Conservation (phyloP, 1,140 invertebrate species). For the Ceratitis capitata region DNA sequence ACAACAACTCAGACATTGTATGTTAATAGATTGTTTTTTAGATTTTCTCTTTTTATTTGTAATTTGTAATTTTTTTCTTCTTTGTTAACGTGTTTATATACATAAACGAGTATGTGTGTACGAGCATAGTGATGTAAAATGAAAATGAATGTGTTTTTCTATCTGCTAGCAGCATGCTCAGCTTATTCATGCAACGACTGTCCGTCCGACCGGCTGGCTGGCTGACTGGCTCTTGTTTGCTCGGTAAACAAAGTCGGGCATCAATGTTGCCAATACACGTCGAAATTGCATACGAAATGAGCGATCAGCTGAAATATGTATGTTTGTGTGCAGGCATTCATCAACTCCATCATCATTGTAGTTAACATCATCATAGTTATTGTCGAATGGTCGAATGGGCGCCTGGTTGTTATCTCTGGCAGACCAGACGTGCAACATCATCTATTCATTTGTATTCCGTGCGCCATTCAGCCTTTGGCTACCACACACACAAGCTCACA, state of each 20-base stretch:
- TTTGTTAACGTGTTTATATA: background rate
- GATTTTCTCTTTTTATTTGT: background rate
- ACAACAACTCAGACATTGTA: background rate
- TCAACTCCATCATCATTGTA: constrained; percentile 5
- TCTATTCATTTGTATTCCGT: background rate
- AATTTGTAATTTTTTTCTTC: background rate
- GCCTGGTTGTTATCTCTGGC: background rate
- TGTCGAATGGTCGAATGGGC: background rate
- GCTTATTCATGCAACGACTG: background rate
- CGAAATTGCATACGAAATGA: constrained; percentile 10
- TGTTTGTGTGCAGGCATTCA: background rate
- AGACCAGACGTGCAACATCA: background rate
- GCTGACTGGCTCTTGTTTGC: background rate
- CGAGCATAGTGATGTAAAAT: background rate
- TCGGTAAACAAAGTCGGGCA: constrained; percentile 22
- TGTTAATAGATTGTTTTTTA: background rate
- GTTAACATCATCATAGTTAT: background rate
- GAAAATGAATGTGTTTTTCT: background rate
- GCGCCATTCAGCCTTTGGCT: background rate
- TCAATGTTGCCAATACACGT: constrained; percentile 27
- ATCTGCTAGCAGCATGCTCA: background rate
- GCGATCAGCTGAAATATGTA: background rate
- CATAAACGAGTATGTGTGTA: background rate
- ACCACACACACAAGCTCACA: no score
- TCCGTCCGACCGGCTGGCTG: background rate